Conservation (phyloP, 1,140 invertebrate genomes). For the Panulirus ornatus region DNA sequence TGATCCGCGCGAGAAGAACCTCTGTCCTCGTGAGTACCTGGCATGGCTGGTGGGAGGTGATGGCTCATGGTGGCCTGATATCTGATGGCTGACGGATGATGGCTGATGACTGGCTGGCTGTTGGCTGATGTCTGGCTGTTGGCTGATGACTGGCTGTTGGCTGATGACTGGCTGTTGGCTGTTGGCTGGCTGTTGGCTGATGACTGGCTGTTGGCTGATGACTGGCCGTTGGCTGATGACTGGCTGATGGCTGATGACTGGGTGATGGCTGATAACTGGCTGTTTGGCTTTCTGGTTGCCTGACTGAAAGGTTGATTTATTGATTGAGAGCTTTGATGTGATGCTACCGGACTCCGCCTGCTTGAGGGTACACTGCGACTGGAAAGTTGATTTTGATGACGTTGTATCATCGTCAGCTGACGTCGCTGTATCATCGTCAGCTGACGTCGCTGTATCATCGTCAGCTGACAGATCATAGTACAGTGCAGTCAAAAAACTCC, state of each 20-base stretch:
- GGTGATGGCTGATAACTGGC: background rate
- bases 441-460: too few relatives aligned
- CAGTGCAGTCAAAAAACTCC: too few relatives aligned
- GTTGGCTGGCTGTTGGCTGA: background rate
- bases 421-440: too few relatives aligned
- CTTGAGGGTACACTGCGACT: too few relatives aligned
- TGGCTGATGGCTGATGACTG: background rate
- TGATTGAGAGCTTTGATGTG: too few relatives aligned
- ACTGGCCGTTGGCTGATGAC: background rate
- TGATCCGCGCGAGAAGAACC: conserved; percentile 10
- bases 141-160: too few relatives aligned
- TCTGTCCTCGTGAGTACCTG: conserved; percentile 59
- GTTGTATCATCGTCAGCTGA: too few relatives aligned
- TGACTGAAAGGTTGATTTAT: background rate
- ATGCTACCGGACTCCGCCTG: too few relatives aligned
- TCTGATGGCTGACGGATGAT: background rate
- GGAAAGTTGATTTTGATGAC: too few relatives aligned
- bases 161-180: background rate
- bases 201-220: background rate
- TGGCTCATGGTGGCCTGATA: background rate
- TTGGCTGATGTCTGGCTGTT: too few relatives aligned
- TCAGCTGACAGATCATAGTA: too few relatives aligned
- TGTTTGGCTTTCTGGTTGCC: background rate
- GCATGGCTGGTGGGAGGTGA: background rate
- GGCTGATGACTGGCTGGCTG: too few relatives aligned